Evolutionary conservation across 2,888 invertebrate genomes (phyloP).

Genomic region (Cheilosia pagana): DNA sequence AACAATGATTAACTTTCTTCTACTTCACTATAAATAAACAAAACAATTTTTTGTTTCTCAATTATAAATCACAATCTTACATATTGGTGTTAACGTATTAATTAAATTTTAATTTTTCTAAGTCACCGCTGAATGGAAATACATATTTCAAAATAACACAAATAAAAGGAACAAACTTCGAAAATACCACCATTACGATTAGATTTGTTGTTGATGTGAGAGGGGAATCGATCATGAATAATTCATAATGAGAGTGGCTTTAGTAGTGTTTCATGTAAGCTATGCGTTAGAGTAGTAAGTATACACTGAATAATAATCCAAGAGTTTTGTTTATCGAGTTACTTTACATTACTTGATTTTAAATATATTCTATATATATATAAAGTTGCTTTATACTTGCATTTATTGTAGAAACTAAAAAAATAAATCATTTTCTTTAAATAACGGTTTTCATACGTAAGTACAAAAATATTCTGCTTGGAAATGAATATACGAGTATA

Average conservation of each 20-base stretch:
- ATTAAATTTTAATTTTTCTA: constrained; percentile 6
- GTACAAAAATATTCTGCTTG: constrained; percentile 71
- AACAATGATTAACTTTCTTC: constrained; percentile 30
- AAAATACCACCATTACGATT: not conserved
- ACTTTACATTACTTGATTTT: constrained; percentile 48
- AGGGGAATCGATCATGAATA: constrained; percentile 29
- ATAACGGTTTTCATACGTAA: constrained; percentile 60
- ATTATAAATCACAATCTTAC: constrained; percentile 42
- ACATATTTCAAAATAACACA: constrained; percentile 1
- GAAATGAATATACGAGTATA: constrained; percentile 45
- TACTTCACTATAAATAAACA: constrained; percentile 41
- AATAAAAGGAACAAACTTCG: constrained; percentile 45
- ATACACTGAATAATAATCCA: constrained; percentile 62
- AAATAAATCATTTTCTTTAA: constrained; percentile 41
- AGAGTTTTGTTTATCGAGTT: constrained; percentile 36
- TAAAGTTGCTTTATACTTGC: constrained; percentile 24
- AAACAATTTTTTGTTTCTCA: constrained; percentile 4
- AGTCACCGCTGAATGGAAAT: constrained; percentile 19
- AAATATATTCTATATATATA: constrained; percentile 36
- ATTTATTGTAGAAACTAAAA: constrained; percentile 52
- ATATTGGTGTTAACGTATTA: constrained; percentile 44
- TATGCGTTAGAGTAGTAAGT: constrained; percentile 52
- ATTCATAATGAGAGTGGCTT: constrained; percentile 27
- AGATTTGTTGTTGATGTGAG: constrained; percentile 1
- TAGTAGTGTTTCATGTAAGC: constrained; percentile 43